phyloP scores from a whole-genome alignment of 2,888 invertebrate species.

The Agrotis exclamationis region DNA sequence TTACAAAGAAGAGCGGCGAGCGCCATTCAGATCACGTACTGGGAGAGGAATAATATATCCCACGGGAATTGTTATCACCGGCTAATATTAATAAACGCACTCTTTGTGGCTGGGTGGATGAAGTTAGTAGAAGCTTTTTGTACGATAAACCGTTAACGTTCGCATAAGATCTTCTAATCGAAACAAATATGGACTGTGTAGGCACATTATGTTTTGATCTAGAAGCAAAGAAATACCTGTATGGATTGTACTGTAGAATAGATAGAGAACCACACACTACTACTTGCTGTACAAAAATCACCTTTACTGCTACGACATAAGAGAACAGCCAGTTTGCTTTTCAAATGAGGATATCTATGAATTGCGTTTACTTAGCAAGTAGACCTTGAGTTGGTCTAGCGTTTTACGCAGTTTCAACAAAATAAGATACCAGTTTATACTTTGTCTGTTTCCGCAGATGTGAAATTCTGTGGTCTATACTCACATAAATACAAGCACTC shows the following conservation, averaged over 20 bases:
- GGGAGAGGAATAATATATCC: conserved; percentile 63
- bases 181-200: not conserved
- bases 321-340: no score
- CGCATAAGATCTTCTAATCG: not conserved
- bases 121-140: conserved; percentile 3
- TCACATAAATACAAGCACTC: no score
- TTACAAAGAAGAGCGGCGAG: conserved; percentile 43
- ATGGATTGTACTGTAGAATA: not conserved
- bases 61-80: conserved; percentile 55
- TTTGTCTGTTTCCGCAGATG: no score
- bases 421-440: no score
- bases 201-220: no score
- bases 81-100: conserved; percentile 56
- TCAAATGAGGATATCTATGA: no score
- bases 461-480: no score
- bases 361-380: no score
- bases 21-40: conserved; percentile 70
- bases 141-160: not conserved
- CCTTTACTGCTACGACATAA: not conserved
- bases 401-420: not conserved
- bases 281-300: not conserved
- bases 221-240: no score
- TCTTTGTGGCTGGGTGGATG: conserved; percentile 30
- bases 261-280: not conserved
- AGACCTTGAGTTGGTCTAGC: not conserved